These are phyloP conservation scores for Cassiopea andromeda DNA, from an alignment of 30 jellyfish, hydroid and myxozoan genomes.

Conservation along the genomic window DNA sequence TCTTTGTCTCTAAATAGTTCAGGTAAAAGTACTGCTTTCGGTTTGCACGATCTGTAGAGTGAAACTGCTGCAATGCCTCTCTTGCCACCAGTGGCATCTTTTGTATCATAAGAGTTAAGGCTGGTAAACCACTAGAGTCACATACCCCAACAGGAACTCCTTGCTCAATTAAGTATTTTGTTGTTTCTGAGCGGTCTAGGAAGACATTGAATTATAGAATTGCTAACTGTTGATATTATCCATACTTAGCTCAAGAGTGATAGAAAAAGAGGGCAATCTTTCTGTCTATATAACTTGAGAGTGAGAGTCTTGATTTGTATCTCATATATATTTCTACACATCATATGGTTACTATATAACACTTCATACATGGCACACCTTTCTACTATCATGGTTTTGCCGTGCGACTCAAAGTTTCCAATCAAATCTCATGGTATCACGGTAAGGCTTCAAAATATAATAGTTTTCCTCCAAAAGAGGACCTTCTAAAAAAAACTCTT, in stretches of 20 bases:
- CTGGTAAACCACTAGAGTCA: constrained; percentile 89
- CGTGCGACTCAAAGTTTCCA: no score
- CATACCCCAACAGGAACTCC: constrained; percentile 92
- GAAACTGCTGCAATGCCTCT: constrained; percentile 84
- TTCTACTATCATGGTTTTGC: no score
- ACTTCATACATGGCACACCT: no score
- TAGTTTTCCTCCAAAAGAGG: no score
- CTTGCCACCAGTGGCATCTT: constrained; percentile 97
- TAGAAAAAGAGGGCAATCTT: neutral
- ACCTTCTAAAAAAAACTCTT: no score
- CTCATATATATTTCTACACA: no score
- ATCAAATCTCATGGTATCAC: no score
- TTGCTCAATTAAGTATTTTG: constrained; percentile 72
- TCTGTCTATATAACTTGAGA: no score
- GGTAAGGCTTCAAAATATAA: no score
- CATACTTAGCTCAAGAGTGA: neutral
- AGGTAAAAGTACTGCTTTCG: constrained; percentile 84
- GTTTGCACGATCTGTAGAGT: constrained; percentile 89
- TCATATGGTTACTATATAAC: no score
- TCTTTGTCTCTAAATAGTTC: constrained; percentile 78
- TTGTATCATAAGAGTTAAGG: constrained; percentile 82
- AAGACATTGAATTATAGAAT: neutral
- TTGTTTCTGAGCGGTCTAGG: constrained; percentile 96
- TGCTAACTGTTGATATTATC: no score
- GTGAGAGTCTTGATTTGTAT: no score